Conservation (phyloP, 1,140 invertebrate species). For the Apolygus lucorum region DNA sequence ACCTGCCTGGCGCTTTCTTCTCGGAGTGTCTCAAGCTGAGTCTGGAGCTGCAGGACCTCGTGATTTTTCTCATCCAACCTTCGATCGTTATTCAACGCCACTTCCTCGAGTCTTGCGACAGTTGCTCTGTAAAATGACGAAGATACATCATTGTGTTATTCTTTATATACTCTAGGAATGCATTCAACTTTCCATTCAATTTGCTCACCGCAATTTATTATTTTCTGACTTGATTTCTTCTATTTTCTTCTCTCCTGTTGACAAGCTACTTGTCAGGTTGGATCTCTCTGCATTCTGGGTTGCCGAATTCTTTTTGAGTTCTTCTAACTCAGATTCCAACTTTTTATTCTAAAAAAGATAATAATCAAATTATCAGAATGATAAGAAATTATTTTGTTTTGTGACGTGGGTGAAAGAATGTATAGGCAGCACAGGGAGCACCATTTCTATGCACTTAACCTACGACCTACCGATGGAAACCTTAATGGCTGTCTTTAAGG, state of each 20-base stretch:
- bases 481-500: too few relatives aligned
- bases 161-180: too few relatives aligned
- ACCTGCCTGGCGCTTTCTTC: constrained; percentile 64
- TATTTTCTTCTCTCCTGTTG: constrained; percentile 39
- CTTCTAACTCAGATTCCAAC: constrained; percentile 31
- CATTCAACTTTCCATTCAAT: background rate
- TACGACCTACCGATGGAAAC: too few relatives aligned
- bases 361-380: too few relatives aligned
- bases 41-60: constrained; percentile 49
- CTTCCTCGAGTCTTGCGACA: constrained; percentile 41
- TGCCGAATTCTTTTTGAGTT: constrained; percentile 36
- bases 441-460: too few relatives aligned
- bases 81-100: constrained; percentile 46
- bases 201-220: constrained; percentile 25
- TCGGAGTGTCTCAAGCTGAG: constrained; percentile 55
- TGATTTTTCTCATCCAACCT: constrained; percentile 46
- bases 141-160: too few relatives aligned
- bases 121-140: too few relatives aligned
- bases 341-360: constrained; percentile 30
- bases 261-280: constrained; percentile 25
- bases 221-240: constrained; percentile 39
- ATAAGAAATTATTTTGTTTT: too few relatives aligned
- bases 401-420: too few relatives aligned
- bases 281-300: constrained; percentile 37
- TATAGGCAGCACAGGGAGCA: too few relatives aligned